Conservation (phyloP, 2,113 vertebrate genomes). For the Gyps fulvus region DNA sequence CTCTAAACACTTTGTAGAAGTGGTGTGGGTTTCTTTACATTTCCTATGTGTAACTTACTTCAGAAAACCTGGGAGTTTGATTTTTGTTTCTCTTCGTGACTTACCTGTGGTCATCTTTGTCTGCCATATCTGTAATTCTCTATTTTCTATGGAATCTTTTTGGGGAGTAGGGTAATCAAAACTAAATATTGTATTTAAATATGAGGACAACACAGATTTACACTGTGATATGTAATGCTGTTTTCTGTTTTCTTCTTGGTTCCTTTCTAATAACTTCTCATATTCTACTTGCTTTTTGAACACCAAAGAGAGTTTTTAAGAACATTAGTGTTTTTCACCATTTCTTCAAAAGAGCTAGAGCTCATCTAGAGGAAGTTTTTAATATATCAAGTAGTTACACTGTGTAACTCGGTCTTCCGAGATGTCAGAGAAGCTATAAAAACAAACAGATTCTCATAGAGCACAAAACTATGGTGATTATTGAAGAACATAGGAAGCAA, state of each 20-base stretch:
- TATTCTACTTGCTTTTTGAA: neutral
- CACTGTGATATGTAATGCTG: neutral
- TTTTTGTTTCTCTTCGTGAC: neutral
- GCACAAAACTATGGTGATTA: neutral
- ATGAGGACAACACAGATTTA: neutral
- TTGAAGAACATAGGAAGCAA: neutral
- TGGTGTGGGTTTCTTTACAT: neutral
- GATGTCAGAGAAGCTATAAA: neutral
- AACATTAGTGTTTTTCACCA: neutral
- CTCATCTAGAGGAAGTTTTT: neutral
- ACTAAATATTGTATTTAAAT: neutral
- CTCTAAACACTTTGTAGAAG: neutral
- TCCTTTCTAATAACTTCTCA: neutral
- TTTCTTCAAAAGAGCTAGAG: neutral
- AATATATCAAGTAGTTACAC: neutral
- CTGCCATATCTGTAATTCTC: neutral
- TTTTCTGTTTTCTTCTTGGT: neutral
- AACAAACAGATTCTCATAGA: neutral
- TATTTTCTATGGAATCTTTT: neutral
- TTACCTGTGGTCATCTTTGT: neutral
- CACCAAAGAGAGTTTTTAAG: neutral
- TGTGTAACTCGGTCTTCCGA: neutral
- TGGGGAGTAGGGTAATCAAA: neutral
- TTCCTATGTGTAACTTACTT: neutral
- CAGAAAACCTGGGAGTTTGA: neutral